Conservation (phyloP, 2,888 invertebrate species). For the Eulithis testata region DNA sequence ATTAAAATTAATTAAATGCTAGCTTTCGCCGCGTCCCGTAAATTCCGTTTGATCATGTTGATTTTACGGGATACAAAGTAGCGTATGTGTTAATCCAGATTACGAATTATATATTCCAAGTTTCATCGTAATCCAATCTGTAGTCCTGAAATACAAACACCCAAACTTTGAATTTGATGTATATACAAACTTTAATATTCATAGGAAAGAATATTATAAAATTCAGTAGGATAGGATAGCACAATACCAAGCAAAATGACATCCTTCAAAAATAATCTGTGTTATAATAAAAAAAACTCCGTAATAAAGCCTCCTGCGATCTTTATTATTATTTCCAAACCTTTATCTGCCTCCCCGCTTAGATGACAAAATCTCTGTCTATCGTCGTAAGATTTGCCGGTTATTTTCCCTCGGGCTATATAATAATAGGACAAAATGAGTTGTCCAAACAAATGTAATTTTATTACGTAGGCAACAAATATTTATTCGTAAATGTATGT, state of each 20-base stretch:
- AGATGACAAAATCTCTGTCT: conserved; percentile 23
- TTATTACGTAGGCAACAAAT: not conserved
- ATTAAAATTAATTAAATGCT: not conserved
- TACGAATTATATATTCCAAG: too few species aligned
- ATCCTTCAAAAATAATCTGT: conserved; percentile 27
- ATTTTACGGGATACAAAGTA: too few species aligned
- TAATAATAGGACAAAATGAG: conserved; percentile 8
- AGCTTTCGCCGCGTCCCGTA: too few species aligned
- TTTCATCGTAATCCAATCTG: too few species aligned
- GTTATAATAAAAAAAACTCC: conserved; percentile 27
- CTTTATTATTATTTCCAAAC: conserved; percentile 27
- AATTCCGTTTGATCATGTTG: too few species aligned
- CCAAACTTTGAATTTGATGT: too few species aligned
- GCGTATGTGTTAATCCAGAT: too few species aligned
- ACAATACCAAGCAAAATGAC: conserved; percentile 13
- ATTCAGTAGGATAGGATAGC: too few species aligned
- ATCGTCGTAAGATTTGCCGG: conserved; percentile 11
- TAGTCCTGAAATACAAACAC: too few species aligned
- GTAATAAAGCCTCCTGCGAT: conserved; percentile 23
- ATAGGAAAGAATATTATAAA: too few species aligned
- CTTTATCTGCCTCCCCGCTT: conserved; percentile 22
- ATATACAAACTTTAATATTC: too few species aligned
- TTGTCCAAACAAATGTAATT: not conserved
- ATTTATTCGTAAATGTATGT: too few species aligned
- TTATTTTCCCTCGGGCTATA: conserved; percentile 6